Percentiles rank a stretch among this genome's conserved stretches.
Conservation (phyloP, 2,113 vertebrate species). For the Dasyurus viverrinus region DNA sequence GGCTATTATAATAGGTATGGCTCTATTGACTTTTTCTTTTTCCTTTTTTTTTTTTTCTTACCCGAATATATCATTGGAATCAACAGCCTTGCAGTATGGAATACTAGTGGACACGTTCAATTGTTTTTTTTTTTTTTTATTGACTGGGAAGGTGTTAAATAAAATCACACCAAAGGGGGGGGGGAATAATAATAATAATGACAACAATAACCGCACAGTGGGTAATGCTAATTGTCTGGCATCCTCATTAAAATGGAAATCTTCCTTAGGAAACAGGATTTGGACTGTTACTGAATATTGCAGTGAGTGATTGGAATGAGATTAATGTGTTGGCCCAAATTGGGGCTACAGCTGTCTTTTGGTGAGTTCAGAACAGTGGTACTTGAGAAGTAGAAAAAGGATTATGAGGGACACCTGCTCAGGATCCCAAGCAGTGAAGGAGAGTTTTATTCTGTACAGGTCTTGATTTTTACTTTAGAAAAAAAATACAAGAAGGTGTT, state of each 20-base stretch:
- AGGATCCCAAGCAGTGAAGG: background rate
- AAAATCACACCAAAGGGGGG: background rate
- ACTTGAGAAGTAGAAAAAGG: background rate
- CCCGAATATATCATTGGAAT: constrained; percentile 54
- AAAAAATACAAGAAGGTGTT: background rate
- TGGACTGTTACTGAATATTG: background rate
- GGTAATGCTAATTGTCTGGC: constrained; percentile 23
- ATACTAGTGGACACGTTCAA: constrained; percentile 18
- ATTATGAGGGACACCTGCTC: background rate
- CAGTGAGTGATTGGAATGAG: background rate
- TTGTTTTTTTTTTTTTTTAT: constrained; percentile 46
- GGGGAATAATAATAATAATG: background rate
- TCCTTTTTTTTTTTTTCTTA: constrained; percentile 77
- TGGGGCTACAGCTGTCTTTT: constrained; percentile 10
- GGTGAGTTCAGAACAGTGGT: background rate
- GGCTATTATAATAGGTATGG: constrained; percentile 81
- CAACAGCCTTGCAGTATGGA: background rate
- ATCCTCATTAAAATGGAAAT: constrained; percentile 10
- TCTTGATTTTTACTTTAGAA: background rate
- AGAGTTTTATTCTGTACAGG: background rate
- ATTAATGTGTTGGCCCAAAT: constrained; percentile 2
- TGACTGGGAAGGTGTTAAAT: constrained; percentile 30
- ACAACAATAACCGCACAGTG: background rate
- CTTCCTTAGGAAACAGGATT: constrained; percentile 25
- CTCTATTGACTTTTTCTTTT: constrained; percentile 81